Conservation (phyloP, 2,113 vertebrate species). For the Pundamilia nyererei region DNA sequence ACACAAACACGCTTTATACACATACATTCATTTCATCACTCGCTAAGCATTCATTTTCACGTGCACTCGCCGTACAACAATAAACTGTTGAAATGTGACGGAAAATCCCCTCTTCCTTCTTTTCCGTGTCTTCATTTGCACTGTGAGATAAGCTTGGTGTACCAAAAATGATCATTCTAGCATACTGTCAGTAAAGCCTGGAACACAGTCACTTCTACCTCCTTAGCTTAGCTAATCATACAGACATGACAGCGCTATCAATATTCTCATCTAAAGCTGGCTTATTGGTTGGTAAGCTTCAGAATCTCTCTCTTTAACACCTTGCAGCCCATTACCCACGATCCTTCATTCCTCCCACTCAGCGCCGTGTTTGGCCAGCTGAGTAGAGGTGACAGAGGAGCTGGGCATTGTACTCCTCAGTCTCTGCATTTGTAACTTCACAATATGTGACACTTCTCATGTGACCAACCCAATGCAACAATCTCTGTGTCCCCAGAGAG, state of each 20-base stretch:
- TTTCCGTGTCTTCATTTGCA: neutral
- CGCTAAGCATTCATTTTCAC: neutral
- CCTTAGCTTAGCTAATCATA: neutral
- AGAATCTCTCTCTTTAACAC: neutral
- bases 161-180: neutral
- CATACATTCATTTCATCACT: neutral
- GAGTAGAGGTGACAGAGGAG: neutral
- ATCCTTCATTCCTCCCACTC: neutral
- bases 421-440: neutral
- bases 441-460: neutral
- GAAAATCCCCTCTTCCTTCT: neutral
- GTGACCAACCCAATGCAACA: neutral
- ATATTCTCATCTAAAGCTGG: neutral
- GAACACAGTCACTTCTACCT: neutral
- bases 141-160: neutral
- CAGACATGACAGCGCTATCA: neutral
- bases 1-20: constrained; percentile 19
- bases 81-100: neutral
- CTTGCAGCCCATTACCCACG: neutral
- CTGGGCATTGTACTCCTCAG: neutral
- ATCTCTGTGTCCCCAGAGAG: neutral
- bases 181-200: neutral
- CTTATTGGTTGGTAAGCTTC: neutral
- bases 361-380: neutral
- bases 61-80: neutral